Conservation (phyloP, 23 tunicate species). For the Diplosoma virens region DNA sequence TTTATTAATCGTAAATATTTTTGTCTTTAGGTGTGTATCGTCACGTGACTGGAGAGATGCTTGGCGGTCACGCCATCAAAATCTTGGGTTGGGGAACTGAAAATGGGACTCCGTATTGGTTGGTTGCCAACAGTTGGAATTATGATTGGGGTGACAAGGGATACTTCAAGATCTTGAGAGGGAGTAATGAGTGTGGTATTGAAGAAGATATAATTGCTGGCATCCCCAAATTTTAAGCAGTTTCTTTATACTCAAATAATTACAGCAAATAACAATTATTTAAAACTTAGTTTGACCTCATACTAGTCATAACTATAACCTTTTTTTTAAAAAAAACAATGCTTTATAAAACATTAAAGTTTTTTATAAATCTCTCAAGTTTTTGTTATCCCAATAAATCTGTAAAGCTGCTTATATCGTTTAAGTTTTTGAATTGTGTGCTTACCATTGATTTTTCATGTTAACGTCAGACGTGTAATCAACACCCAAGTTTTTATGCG, state of each 20-base stretch:
- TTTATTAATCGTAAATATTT: too few species aligned
- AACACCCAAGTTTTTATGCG: too few species aligned
- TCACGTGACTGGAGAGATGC: constrained; percentile 82
- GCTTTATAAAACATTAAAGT: too few species aligned
- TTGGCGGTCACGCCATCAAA: constrained; percentile 96
- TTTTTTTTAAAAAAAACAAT: too few species aligned
- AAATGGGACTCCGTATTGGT: constrained; percentile 83
- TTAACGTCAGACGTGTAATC: too few species aligned
- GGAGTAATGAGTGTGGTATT: constrained; percentile 88
- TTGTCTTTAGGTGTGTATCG: constrained; percentile 92
- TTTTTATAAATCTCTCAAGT: too few species aligned
- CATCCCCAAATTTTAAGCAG: constrained; percentile 36
- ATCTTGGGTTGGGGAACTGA: constrained; percentile 96
- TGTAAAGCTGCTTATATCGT: too few species aligned
- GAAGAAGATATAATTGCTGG: constrained; percentile 82
- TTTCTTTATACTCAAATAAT: too few species aligned
- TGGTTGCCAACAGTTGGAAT: constrained; percentile 98
- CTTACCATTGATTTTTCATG: not conserved
- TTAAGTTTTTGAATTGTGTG: not conserved
- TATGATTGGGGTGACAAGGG: constrained; percentile 95
- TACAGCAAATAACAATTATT: too few species aligned
- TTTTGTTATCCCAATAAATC: too few species aligned
- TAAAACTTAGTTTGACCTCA: too few species aligned
- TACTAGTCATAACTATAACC: too few species aligned
- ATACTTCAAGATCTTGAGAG: constrained; percentile 83